Evolutionary conservation across 53 echinoderm and acorn worm species (phyloP).

Genomic region (Patiria pectinifera): DNA sequence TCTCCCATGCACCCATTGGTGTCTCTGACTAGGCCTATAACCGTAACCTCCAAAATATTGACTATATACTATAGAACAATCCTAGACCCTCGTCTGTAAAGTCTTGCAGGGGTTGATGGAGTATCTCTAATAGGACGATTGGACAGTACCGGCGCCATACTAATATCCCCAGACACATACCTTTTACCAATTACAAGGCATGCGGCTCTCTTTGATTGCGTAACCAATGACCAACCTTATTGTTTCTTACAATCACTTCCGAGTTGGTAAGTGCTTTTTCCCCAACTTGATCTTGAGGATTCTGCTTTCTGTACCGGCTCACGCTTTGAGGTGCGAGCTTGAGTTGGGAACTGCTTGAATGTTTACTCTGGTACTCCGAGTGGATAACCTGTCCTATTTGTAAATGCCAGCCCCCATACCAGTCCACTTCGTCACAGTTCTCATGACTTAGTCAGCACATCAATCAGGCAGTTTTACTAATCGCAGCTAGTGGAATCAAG

Average conservation of each 20-base stretch:
- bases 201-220: not conserved
- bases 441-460: not conserved
- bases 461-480: not conserved
- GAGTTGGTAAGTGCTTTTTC: not conserved
- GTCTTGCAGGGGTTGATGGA: no score
- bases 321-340: not conserved
- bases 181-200: no score
- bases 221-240: not conserved
- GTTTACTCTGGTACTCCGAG: not conserved
- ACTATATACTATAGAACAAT: no score
- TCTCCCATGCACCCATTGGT: no score
- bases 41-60: no score
- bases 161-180: no score
- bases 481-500: not conserved
- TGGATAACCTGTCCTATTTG: not conserved
- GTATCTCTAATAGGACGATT: no score
- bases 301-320: not conserved
- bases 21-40: no score
- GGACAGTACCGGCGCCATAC: no score
- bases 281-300: not conserved
- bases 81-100: no score
- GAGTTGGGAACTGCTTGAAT: not conserved
- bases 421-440: not conserved
- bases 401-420: not conserved
- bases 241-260: not conserved